Percentiles rank a stretch among this genome's conserved stretches.
Conservation (phyloP, 92 coral and sea anemone genomes). For the Metridium senile region DNA sequence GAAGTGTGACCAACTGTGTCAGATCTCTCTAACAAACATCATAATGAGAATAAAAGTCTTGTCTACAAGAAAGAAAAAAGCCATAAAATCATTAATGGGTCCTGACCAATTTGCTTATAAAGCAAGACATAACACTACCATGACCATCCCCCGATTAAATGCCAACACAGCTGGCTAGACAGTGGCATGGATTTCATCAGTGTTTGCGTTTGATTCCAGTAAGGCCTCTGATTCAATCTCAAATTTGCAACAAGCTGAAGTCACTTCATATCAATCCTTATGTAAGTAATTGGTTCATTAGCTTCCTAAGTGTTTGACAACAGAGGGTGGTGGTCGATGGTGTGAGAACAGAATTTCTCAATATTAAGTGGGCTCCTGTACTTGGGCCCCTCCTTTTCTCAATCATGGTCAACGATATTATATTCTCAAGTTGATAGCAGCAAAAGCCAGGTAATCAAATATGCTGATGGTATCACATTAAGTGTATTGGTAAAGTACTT, state of each 20-base stretch:
- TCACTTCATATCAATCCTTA: too few species aligned
- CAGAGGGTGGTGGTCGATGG: too few species aligned
- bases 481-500: too few species aligned
- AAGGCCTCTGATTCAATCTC: constrained; percentile 34
- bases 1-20: constrained; percentile 25
- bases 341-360: too few species aligned
- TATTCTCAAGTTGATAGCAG: too few species aligned
- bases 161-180: constrained; percentile 24
- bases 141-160: not conserved
- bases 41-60: constrained; percentile 34
- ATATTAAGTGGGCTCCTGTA: too few species aligned
- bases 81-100: constrained; percentile 14
- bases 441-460: too few species aligned
- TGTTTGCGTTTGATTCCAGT: constrained; percentile 30
- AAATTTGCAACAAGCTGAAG: constrained; percentile 28
- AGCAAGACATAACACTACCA: not conserved
- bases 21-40: constrained; percentile 31
- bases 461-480: too few species aligned
- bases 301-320: too few species aligned
- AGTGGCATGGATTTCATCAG: constrained; percentile 6
- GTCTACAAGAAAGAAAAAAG: constrained; percentile 15
- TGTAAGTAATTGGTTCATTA: too few species aligned
- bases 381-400: too few species aligned
- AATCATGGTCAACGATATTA: too few species aligned
- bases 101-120: constrained; percentile 18